phyloP scores from a whole-genome alignment of 2,888 invertebrate genomes.

The Stenodema calcarata region DNA sequence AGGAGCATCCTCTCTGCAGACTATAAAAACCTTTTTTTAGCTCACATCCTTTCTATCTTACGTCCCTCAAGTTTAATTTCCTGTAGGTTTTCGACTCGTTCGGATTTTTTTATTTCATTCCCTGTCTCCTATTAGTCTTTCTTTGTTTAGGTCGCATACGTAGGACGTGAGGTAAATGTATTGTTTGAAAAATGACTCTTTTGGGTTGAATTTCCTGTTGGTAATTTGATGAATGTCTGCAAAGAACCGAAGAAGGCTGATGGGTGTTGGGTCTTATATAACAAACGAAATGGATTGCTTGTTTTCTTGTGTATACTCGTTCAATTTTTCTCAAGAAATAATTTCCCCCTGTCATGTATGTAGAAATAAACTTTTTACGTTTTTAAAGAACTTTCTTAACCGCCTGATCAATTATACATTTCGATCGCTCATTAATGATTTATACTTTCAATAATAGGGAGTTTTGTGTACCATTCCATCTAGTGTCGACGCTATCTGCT shows the following conservation, averaged over 20 bases:
- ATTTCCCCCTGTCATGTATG: neutral
- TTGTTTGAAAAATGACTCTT: neutral
- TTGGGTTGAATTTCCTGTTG: neutral
- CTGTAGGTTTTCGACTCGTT: constrained; percentile 12
- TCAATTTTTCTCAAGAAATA: too few species aligned
- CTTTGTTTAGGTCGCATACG: neutral
- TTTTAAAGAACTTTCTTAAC: too few species aligned
- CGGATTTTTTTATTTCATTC: neutral
- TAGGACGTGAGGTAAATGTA: neutral
- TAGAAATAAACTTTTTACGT: too few species aligned
- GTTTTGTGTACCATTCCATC: too few species aligned
- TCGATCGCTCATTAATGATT: too few species aligned
- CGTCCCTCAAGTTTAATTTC: constrained; percentile 36
- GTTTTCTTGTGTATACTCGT: too few species aligned
- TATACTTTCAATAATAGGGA: too few species aligned
- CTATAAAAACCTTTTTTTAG: neutral
- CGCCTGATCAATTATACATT: too few species aligned
- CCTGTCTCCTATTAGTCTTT: neutral
- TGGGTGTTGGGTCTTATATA: neutral
- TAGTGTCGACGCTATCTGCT: too few species aligned
- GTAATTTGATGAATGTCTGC: neutral
- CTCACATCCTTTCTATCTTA: constrained; percentile 7
- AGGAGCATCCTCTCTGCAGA: neutral
- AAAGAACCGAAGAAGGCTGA: neutral
- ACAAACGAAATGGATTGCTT: neutral